These are phyloP conservation scores for Sander lucioperca DNA, from an alignment of 2,113 vertebrate genomes.

Conservation along the genomic window DNA sequence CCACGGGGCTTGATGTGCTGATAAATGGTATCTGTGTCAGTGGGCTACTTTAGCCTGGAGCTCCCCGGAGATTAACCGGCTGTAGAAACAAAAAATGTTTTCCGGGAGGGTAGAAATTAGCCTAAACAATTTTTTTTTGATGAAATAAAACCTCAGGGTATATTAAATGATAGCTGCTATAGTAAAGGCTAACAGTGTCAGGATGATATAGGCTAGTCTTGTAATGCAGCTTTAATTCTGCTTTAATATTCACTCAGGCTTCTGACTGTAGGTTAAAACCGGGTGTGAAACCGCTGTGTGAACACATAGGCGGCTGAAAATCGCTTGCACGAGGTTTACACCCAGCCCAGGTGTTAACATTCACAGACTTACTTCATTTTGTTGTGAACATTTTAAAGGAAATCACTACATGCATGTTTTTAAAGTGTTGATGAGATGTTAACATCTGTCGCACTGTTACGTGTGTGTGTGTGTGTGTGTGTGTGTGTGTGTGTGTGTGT, in stretches of 20 bases:
- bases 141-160: background rate
- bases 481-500: background rate
- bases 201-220: background rate
- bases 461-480: background rate
- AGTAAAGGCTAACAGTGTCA: background rate
- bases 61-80: constrained; percentile 8
- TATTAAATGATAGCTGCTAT: background rate
- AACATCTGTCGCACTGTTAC: too few relatives aligned
- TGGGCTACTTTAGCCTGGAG: constrained; percentile 27
- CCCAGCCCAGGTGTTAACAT: too few relatives aligned
- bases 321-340: too few relatives aligned
- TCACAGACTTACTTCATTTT: too few relatives aligned
- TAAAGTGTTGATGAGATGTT: too few relatives aligned
- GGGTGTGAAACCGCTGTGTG: background rate
- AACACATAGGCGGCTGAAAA: background rate
- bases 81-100: background rate
- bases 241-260: background rate
- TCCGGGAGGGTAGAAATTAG: background rate
- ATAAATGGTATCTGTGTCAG: constrained; percentile 47
- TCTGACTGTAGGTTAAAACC: background rate
- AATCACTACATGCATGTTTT: too few relatives aligned
- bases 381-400: too few relatives aligned
- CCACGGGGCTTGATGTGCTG: background rate
- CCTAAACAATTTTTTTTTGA: background rate
- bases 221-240: background rate